A percentile compares a stretch with the other conserved stretches of the same genome.
Conservation (phyloP, 2,113 vertebrate genomes). For the Thalassarche chlororhynchos region DNA sequence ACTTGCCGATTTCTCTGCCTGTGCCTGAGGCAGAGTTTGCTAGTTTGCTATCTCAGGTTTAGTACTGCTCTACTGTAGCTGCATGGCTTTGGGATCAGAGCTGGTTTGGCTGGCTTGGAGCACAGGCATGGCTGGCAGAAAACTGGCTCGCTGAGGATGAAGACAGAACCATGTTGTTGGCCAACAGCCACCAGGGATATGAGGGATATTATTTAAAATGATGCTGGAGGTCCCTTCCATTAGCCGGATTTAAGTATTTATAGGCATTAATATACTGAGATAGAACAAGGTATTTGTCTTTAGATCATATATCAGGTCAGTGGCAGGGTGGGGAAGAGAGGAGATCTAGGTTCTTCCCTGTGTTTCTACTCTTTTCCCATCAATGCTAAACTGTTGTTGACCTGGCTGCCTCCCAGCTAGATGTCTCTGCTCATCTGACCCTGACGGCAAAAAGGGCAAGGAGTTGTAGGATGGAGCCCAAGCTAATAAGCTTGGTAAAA, state of each 20-base stretch:
- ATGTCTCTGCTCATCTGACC: background rate
- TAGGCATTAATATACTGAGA: background rate
- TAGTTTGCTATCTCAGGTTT: background rate
- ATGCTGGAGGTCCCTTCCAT: background rate
- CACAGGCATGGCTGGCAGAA: background rate
- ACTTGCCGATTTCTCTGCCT: background rate
- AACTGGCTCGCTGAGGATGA: accelerated
- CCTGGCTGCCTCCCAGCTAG: background rate
- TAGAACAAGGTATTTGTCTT: background rate
- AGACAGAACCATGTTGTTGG: background rate
- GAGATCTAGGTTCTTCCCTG: background rate
- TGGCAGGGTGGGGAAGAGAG: background rate
- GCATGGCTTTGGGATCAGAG: background rate
- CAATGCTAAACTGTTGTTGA: background rate
- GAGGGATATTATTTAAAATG: background rate
- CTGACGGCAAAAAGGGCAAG: background rate
- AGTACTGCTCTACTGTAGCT: background rate
- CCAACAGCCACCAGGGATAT: background rate
- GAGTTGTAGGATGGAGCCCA: background rate
- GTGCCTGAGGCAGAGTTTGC: background rate
- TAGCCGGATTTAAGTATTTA: background rate
- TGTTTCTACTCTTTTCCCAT: background rate
- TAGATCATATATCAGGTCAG: background rate
- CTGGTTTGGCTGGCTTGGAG: background rate
- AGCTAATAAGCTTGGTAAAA: background rate